Percentiles rank a stretch among this genome's conserved stretches.
These are phyloP conservation scores for Rhincodon typus DNA, from an alignment of 2,797 vertebrate species.

Conservation along the genomic window DNA sequence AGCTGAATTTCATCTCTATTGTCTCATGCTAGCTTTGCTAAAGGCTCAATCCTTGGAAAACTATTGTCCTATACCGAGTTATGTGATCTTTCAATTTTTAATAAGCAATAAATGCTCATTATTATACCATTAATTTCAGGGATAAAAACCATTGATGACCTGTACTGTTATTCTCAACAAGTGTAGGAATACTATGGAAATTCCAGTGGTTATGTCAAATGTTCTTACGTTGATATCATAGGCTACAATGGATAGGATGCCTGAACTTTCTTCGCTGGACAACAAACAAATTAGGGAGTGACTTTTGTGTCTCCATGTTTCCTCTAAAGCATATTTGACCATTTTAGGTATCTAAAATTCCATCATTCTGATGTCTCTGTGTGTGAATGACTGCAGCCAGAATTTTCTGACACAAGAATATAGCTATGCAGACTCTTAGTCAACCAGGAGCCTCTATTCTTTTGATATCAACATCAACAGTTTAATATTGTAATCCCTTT, in stretches of 20 bases:
- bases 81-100: not conserved
- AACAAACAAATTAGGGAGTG: not conserved
- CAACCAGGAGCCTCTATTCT: not conserved
- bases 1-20: not conserved
- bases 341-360: not conserved
- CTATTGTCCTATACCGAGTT: no score
- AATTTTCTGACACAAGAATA: not conserved
- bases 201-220: not conserved
- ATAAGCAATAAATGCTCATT: not conserved
- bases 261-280: not conserved
- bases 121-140: not conserved
- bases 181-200: not conserved
- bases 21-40: not conserved
- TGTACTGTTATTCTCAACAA: not conserved
- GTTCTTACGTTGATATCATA: not conserved
- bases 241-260: not conserved
- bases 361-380: not conserved
- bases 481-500: not conserved
- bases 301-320: not conserved
- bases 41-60: not conserved
- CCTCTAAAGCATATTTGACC: not conserved
- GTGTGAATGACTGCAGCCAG: not conserved
- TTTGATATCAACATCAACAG: not conserved
- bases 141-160: not conserved
- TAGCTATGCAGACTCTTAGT: slow-evolving; percentile 20